A percentile compares a stretch with the other conserved stretches of the same genome.
Conservation (phyloP, 2,113 vertebrate genomes). For the Panurus biarmicus region DNA sequence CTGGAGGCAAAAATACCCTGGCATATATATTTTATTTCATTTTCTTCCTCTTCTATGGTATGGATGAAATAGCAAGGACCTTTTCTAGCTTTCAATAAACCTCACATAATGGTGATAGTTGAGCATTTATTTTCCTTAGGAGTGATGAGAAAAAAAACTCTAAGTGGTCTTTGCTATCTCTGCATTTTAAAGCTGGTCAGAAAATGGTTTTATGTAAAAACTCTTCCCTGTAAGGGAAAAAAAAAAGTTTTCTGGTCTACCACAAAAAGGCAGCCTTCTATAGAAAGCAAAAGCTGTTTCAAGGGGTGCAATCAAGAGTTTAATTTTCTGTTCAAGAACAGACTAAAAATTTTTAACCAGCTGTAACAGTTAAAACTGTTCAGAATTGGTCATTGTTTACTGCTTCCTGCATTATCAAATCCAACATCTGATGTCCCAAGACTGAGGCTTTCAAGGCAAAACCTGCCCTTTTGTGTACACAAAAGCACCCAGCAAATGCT, state of each 20-base stretch:
- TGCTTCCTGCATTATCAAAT: background rate
- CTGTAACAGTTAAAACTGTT: background rate
- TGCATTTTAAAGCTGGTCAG: background rate
- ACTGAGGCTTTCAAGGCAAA: background rate
- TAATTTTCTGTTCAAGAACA: background rate
- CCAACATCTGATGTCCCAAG: background rate
- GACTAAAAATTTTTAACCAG: background rate
- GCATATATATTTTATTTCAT: background rate
- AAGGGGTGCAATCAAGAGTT: background rate
- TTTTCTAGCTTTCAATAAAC: background rate
- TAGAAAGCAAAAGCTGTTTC: background rate
- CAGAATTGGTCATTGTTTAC: background rate
- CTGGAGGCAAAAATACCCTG: background rate
- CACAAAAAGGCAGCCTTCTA: background rate
- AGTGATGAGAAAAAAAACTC: background rate
- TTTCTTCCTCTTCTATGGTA: background rate
- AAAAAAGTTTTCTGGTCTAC: background rate
- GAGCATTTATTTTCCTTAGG: background rate
- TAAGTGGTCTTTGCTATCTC: background rate
- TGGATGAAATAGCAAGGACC: background rate
- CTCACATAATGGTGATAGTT: background rate
- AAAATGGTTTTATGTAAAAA: slow-evolving; percentile 1
- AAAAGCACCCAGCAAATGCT: background rate
- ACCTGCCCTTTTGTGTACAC: background rate
- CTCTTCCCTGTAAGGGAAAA: background rate